phyloP scores from a whole-genome alignment of 1,140 invertebrate genomes.

The Tetramorium parvispinum region DNA sequence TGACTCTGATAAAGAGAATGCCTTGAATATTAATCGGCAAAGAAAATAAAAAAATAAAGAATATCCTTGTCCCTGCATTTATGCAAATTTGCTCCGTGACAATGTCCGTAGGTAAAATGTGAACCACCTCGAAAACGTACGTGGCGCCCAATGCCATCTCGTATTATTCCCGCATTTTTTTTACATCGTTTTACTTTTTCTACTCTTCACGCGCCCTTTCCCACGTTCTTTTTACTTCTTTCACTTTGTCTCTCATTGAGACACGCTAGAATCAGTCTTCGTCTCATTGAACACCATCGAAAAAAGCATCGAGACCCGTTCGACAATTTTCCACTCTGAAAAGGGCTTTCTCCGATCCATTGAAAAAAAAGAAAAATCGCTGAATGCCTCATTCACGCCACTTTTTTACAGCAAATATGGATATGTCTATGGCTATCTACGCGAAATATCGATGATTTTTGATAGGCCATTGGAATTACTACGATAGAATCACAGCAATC shows the following conservation, averaged over 20 bases:
- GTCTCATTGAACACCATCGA: slow-evolving; percentile 47
- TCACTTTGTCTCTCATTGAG: neutral
- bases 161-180: slow-evolving; percentile 66
- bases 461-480: neutral
- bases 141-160: slow-evolving; percentile 58
- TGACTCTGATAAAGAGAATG: slow-evolving; percentile 14
- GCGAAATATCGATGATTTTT: slow-evolving; percentile 4
- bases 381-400: neutral
- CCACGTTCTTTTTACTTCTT: slow-evolving; percentile 7
- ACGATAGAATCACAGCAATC: neutral
- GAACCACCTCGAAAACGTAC: slow-evolving; percentile 73
- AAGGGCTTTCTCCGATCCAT: slow-evolving; percentile 22
- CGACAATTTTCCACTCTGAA: slow-evolving; percentile 52
- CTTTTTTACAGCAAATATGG: slow-evolving; percentile 11
- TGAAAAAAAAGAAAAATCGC: slow-evolving; percentile 8
- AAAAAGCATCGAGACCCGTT: slow-evolving; percentile 35
- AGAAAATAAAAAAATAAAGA: slow-evolving; percentile 28
- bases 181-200: slow-evolving; percentile 47
- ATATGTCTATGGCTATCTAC: neutral
- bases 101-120: slow-evolving; percentile 75
- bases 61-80: slow-evolving; percentile 71
- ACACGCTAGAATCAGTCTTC: slow-evolving; percentile 50
- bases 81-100: slow-evolving; percentile 74
- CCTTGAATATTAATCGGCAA: slow-evolving; percentile 33
- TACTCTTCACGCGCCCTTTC: neutral